These are phyloP conservation scores for Neodiprion fabricii DNA, from an alignment of 1,140 invertebrate species.

Conservation along the genomic window DNA sequence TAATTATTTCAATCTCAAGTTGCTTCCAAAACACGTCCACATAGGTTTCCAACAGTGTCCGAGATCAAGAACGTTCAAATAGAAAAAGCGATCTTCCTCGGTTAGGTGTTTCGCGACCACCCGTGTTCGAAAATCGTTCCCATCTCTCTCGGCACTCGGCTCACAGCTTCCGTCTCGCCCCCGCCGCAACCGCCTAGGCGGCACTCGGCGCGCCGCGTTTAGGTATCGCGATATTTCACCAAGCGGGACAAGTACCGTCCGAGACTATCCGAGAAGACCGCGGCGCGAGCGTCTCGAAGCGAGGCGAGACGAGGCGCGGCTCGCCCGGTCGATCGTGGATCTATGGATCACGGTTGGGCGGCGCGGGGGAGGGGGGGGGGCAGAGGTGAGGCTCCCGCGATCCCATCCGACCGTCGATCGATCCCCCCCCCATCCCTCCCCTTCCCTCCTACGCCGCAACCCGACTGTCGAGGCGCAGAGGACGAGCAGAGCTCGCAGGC, in stretches of 20 bases:
- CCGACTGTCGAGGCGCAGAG: not conserved
- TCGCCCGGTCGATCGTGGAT: not conserved
- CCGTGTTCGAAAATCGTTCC: not conserved
- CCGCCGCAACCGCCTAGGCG: conserved; percentile 5
- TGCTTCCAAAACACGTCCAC: no score
- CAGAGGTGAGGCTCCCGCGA: not conserved
- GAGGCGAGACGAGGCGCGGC: not conserved
- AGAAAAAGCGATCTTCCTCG: no score
- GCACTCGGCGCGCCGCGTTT: conserved; percentile 6
- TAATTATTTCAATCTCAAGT: no score
- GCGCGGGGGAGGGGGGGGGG: not conserved
- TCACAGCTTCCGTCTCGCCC: conserved; percentile 1
- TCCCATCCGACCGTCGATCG: conserved; percentile 1
- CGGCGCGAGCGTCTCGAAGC: not conserved
- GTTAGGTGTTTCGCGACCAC: not conserved
- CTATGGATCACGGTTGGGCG: not conserved
- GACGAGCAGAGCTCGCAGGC: not conserved
- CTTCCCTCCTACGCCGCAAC: not conserved
- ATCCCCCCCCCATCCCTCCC: not conserved
- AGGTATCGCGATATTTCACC: conserved; percentile 4
- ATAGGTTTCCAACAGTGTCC: no score
- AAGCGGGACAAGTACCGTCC: not conserved
- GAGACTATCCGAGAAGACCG: not conserved
- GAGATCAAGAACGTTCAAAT: no score
- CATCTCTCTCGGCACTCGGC: not conserved